Evolutionary conservation across 2,113 vertebrate genomes (phyloP).

Genomic region (Sebastes schlegelii): DNA sequence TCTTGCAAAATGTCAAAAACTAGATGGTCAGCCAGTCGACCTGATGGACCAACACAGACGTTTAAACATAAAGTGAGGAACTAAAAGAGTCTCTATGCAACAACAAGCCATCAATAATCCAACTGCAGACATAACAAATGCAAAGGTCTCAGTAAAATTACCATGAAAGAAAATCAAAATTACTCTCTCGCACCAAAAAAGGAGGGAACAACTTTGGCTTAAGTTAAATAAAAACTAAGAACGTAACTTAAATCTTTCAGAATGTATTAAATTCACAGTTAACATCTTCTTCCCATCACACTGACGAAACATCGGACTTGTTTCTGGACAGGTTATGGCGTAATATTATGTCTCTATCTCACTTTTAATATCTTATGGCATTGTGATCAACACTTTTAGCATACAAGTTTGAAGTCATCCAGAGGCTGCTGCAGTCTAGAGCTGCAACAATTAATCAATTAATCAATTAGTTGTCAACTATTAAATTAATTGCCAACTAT

Average conservation of each 20-base stretch:
- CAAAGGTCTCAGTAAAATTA: background rate
- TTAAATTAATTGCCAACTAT: no score
- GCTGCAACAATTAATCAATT: no score
- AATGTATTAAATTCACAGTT: background rate
- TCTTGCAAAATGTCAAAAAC: conserved; percentile 86
- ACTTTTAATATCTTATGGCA: background rate
- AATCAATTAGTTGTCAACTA: no score
- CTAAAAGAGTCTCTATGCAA: background rate
- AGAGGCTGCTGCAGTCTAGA: background rate
- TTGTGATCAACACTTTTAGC: background rate
- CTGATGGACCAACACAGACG: conserved; percentile 70
- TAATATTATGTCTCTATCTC: no score
- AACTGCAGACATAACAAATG: background rate
- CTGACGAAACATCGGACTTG: background rate
- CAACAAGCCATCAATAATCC: background rate
- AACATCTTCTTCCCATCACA: background rate
- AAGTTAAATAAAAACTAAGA: background rate
- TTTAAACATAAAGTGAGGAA: background rate
- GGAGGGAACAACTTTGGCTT: background rate
- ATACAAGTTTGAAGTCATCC: background rate
- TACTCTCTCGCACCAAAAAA: no score
- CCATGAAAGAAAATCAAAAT: no score
- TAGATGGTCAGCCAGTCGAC: conserved; percentile 81
- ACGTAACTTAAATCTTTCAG: background rate
- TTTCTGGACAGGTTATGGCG: background rate